A percentile compares a stretch with the other conserved stretches of the same genome.
These are phyloP conservation scores for Stenchaetothrips biformis DNA, from an alignment of 2,888 invertebrate genomes.

Conservation along the genomic window DNA sequence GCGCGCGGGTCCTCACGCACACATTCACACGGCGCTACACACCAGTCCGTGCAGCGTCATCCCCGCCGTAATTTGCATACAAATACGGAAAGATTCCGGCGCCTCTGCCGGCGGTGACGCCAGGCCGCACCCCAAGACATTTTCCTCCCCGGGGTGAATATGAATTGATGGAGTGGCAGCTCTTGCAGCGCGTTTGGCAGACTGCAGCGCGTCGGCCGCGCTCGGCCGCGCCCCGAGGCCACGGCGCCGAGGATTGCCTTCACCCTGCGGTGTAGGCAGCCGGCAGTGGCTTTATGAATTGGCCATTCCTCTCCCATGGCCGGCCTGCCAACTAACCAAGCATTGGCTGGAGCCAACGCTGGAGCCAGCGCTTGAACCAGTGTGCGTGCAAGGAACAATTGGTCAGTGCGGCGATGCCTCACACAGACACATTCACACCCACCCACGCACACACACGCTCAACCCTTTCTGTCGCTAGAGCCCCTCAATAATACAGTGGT, in stretches of 20 bases:
- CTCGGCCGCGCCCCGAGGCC: not conserved
- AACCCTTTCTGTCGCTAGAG: no score
- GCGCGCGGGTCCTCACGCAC: not conserved
- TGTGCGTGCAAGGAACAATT: slow-evolving; percentile 18
- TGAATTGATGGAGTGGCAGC: not conserved
- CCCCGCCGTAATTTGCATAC: slow-evolving; percentile 18
- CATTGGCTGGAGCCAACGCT: not conserved
- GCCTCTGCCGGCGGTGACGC: not conserved
- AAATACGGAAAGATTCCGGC: slow-evolving; percentile 23
- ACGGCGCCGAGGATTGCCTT: not conserved
- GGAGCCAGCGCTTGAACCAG: not conserved
- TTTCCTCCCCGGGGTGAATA: slow-evolving; percentile 2
- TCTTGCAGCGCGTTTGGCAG: not conserved
- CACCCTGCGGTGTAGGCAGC: not conserved
- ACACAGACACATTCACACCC: no score
- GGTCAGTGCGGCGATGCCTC: not conserved
- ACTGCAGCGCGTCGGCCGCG: not conserved
- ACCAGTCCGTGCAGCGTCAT: slow-evolving; percentile 12
- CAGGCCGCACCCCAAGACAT: not conserved
- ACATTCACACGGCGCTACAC: slow-evolving; percentile 15
- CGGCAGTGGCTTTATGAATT: not conserved
- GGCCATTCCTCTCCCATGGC: not conserved
- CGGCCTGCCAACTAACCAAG: not conserved
- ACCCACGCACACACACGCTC: no score
- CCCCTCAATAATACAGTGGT: no score